A percentile compares a stretch with the other conserved stretches of the same genome.
phyloP scores from a whole-genome alignment of 2,888 invertebrate genomes.

The Meta bourneti region DNA sequence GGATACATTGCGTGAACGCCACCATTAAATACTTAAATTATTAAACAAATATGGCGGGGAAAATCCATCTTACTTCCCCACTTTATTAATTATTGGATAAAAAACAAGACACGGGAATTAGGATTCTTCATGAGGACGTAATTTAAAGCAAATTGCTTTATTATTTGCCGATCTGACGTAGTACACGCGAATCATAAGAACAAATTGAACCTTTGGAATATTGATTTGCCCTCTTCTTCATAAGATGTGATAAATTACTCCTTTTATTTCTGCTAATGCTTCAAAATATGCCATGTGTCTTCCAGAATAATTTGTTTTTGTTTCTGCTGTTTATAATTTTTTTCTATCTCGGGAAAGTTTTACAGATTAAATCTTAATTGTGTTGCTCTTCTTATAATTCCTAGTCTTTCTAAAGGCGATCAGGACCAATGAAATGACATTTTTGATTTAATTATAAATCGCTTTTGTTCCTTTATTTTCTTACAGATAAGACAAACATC shows the following conservation, averaged over 20 bases:
- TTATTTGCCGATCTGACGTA: background rate
- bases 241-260: conserved; percentile 8
- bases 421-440: background rate
- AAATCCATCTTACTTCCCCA: background rate
- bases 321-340: background rate
- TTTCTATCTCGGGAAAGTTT: background rate
- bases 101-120: background rate
- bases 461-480: background rate
- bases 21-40: conserved; percentile 12
- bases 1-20: background rate
- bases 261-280: conserved; percentile 11
- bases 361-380: background rate
- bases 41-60: conserved; percentile 7
- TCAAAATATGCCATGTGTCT: conserved; percentile 6
- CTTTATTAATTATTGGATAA: conserved; percentile 18
- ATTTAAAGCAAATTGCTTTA: conserved; percentile 34
- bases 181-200: background rate
- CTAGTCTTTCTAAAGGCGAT: background rate
- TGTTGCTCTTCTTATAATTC: background rate
- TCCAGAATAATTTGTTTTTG: background rate
- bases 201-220: conserved; percentile 7
- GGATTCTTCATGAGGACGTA: background rate
- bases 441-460: conserved; percentile 22
- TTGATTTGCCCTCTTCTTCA: conserved; percentile 5
- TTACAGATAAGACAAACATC: background rate